phyloP scores from a whole-genome alignment of 2,113 vertebrate species.

The Hemicordylus capensis region DNA sequence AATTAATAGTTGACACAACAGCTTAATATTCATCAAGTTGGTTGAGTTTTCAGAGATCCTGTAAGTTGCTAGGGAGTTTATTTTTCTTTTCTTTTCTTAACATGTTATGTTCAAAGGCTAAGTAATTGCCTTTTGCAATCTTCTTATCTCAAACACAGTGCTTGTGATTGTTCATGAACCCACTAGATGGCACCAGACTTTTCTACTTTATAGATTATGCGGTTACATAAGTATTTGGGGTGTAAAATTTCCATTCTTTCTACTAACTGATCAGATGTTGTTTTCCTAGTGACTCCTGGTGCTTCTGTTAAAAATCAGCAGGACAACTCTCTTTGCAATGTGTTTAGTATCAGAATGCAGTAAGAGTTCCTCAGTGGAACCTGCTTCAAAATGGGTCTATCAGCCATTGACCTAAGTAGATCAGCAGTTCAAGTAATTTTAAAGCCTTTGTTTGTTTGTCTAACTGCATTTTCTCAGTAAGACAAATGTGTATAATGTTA shows the following conservation, averaged over 20 bases:
- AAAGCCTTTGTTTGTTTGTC: neutral
- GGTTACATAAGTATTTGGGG: neutral
- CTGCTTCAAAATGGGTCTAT: neutral
- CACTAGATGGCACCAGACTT: constrained; percentile 1
- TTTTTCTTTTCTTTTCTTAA: too few species aligned
- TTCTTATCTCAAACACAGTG: neutral
- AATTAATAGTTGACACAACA: neutral
- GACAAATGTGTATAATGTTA: neutral
- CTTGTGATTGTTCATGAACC: neutral
- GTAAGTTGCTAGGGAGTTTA: neutral
- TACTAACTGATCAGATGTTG: neutral
- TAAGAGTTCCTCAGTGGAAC: neutral
- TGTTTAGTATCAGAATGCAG: neutral
- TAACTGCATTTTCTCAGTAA: neutral
- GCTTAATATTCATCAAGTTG: neutral
- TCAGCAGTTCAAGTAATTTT: neutral
- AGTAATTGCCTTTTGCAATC: neutral
- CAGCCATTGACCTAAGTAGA: neutral
- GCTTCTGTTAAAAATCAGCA: neutral
- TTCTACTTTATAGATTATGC: neutral
- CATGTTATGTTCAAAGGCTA: neutral
- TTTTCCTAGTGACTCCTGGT: neutral
- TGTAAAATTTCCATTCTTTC: neutral
- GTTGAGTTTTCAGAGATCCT: neutral
- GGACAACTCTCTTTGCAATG: neutral